A percentile compares a stretch with the other conserved stretches of the same genome.
Conservation (phyloP, 2,888 invertebrate species). For the Chloroclystis v-ata region DNA sequence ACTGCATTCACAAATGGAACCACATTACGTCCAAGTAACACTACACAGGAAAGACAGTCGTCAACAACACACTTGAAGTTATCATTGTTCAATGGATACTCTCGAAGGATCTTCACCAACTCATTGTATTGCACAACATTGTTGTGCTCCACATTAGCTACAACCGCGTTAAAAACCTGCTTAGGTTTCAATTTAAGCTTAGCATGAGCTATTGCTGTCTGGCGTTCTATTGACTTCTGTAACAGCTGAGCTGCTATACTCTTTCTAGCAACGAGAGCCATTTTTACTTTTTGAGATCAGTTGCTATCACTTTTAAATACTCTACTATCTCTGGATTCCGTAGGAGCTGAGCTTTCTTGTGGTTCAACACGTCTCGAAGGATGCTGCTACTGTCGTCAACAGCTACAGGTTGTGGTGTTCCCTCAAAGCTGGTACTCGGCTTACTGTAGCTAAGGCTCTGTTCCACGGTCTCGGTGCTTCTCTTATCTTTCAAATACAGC, state of each 20-base stretch:
- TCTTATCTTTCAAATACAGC: constrained; percentile 70
- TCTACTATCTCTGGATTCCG: constrained; percentile 69
- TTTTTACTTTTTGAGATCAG: constrained; percentile 63
- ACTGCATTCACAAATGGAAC: constrained; percentile 60
- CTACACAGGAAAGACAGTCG: constrained; percentile 62
- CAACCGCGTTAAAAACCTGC: constrained; percentile 66
- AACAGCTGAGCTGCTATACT: constrained; percentile 65
- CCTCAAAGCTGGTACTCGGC: constrained; percentile 64
- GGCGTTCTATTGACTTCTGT: constrained; percentile 63
- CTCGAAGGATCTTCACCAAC: constrained; percentile 64
- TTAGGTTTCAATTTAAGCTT: constrained; percentile 62
- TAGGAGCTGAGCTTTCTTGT: constrained; percentile 67
- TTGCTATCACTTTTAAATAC: constrained; percentile 60
- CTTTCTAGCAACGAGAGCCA: constrained; percentile 63
- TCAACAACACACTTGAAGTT: constrained; percentile 62
- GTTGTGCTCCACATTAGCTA: constrained; percentile 55
- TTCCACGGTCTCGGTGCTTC: constrained; percentile 54
- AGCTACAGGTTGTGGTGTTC: constrained; percentile 37
- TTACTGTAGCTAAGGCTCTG: constrained; percentile 50
- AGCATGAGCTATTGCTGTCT: constrained; percentile 55
- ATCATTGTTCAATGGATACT: constrained; percentile 59
- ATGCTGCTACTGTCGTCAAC: constrained; percentile 64
- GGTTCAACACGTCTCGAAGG: constrained; percentile 65
- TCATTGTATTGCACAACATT: constrained; percentile 61
- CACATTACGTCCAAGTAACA: constrained; percentile 56